phyloP scores from a whole-genome alignment of 2,888 invertebrate species.

The Trissonchulus sp. region DNA sequence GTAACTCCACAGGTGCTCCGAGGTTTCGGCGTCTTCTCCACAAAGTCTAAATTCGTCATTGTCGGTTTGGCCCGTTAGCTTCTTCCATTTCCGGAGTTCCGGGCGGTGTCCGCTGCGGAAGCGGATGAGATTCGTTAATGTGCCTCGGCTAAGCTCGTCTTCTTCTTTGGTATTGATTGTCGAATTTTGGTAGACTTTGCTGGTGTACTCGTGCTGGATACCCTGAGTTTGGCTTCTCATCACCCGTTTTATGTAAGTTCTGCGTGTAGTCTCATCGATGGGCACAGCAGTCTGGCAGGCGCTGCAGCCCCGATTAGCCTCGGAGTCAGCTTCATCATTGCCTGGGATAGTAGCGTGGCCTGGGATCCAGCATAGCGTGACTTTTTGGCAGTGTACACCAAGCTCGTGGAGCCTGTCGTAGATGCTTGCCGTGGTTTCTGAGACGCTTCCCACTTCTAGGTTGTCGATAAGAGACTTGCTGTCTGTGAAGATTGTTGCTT shows the following conservation, averaged over 20 bases:
- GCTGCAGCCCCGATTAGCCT: slow-evolving; percentile 1
- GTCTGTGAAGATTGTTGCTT: not conserved
- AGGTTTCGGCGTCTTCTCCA: no score
- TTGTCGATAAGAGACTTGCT: not conserved
- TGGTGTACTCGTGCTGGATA: not conserved
- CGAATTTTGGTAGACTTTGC: not conserved
- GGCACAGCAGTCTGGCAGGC: not conserved
- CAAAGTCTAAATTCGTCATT: not conserved
- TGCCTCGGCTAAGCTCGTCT: not conserved
- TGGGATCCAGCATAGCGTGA: not conserved
- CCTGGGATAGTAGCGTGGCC: not conserved
- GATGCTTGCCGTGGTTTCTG: not conserved
- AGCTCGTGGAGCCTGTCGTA: not conserved
- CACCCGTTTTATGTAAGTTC: not conserved
- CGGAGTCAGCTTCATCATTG: not conserved
- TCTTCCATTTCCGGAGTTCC: slow-evolving; percentile 1
- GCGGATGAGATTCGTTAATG: slow-evolving; percentile 5
- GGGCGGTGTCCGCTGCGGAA: slow-evolving; percentile 13
- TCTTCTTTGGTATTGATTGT: not conserved
- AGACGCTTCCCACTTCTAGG: not conserved
- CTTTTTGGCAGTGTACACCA: not conserved
- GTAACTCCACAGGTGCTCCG: no score
- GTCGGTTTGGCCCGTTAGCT: not conserved
- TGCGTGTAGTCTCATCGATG: not conserved
- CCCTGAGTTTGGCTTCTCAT: not conserved